A percentile compares a stretch with the other conserved stretches of the same genome.
Conservation (phyloP, 92 coral and sea anemone species). For the Palythoa heliodiscus region DNA sequence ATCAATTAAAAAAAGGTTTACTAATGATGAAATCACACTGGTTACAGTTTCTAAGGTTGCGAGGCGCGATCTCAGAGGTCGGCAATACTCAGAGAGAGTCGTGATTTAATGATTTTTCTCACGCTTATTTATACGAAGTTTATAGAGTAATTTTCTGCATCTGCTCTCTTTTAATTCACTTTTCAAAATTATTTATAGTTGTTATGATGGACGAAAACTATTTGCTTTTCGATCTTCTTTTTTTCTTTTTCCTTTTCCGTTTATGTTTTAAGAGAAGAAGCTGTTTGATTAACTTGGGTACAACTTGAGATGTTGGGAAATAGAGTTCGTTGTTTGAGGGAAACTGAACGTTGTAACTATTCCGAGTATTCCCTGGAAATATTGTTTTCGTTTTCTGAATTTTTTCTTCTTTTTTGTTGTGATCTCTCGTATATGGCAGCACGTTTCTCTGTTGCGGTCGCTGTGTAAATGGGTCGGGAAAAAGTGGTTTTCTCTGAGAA, state of each 20-base stretch:
- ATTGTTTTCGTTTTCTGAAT: background rate
- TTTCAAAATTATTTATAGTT: too few relatives aligned
- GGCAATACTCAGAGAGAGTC: too few relatives aligned
- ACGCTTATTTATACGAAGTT: too few relatives aligned
- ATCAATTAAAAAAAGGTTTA: too few relatives aligned
- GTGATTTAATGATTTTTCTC: too few relatives aligned
- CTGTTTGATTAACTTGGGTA: constrained; percentile 11
- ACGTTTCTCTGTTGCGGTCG: background rate
- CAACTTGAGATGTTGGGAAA: background rate
- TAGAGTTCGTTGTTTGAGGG: constrained; percentile 4
- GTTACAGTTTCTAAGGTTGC: too few relatives aligned
- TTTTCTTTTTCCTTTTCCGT: constrained; percentile 26
- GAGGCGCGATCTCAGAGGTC: too few relatives aligned
- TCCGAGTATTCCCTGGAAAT: background rate
- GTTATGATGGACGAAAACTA: background rate
- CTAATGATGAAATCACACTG: too few relatives aligned
- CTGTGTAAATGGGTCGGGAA: background rate
- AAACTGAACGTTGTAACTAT: background rate
- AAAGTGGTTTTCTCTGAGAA: background rate
- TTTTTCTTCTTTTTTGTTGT: background rate
- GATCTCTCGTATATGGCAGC: background rate
- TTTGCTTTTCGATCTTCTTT: background rate
- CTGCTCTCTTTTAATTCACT: too few relatives aligned
- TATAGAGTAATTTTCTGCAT: too few relatives aligned
- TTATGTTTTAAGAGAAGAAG: constrained; percentile 31